Conservation (phyloP, 2,113 vertebrate species). For the Uropsilus gracilis region DNA sequence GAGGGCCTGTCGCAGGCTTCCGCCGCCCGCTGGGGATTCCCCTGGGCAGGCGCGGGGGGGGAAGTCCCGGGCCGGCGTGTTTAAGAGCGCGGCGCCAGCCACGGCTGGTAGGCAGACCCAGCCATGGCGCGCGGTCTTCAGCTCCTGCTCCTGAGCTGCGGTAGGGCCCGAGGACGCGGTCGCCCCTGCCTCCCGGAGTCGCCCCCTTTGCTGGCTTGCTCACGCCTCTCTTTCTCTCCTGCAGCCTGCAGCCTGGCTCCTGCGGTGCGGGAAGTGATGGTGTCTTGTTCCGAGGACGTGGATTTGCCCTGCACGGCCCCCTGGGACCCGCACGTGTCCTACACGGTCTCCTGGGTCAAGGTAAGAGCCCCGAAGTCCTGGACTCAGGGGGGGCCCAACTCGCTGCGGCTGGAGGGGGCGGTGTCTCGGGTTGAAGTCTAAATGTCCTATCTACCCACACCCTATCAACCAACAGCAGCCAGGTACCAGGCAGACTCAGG, state of each 20-base stretch:
- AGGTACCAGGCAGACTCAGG: not conserved
- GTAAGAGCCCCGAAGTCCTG: constrained; percentile 70
- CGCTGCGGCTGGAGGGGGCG: not conserved
- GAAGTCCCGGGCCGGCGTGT: constrained; percentile 53
- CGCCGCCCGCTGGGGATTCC: constrained; percentile 55
- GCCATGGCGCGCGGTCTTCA: constrained; percentile 56
- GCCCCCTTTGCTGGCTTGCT: not conserved
- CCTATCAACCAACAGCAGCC: fast-evolving
- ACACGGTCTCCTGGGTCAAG: constrained; percentile 82
- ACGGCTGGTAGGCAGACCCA: not conserved
- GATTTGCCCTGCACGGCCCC: constrained; percentile 82
- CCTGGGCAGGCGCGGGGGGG: constrained; percentile 28
- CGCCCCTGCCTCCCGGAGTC: not conserved
- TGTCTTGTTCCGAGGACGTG: constrained; percentile 80
- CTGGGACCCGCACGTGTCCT: constrained; percentile 63
- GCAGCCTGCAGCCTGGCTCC: constrained; percentile 79
- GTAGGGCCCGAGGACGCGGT: constrained; percentile 69
- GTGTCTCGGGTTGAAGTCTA: not conserved
- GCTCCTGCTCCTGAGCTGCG: constrained; percentile 79
- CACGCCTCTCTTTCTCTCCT: constrained; percentile 63
- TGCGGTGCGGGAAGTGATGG: constrained; percentile 74
- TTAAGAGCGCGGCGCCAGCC: constrained; percentile 16
- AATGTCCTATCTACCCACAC: fast-evolving
- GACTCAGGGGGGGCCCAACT: not conserved
- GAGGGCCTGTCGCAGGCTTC: not conserved